phyloP scores from a whole-genome alignment of 2,797 vertebrate genomes.

The Prunella strophiata region DNA sequence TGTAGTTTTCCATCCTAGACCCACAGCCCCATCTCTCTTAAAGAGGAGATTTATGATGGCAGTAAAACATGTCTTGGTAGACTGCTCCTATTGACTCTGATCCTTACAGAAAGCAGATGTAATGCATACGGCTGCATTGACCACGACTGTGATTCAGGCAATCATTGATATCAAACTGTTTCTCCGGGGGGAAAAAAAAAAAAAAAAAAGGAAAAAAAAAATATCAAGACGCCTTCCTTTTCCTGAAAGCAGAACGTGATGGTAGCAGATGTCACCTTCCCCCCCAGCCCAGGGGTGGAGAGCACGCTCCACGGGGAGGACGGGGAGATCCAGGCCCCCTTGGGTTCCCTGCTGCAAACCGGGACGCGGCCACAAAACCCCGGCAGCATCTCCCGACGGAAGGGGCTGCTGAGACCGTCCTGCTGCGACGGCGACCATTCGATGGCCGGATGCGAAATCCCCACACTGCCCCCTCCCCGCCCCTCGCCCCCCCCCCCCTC shows the following conservation, averaged over 20 bases:
- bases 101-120: conserved; percentile 20
- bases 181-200: not conserved
- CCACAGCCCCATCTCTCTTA: not conserved
- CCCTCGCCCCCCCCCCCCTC: too few relatives aligned
- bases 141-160: not conserved
- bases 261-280: not conserved
- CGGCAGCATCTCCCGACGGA: not conserved
- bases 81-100: not conserved
- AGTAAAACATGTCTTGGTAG: not conserved
- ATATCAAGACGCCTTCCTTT: not conserved
- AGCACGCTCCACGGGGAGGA: not conserved
- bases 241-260: not conserved
- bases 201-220: too few relatives aligned
- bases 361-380: not conserved
- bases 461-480: not conserved
- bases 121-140: conserved; percentile 18
- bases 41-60: not conserved
- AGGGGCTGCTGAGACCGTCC: not conserved
- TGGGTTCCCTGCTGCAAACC: not conserved
- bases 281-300: not conserved
- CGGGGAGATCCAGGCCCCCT: not conserved
- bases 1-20: not conserved
- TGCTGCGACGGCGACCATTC: not conserved
- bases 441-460: not conserved
- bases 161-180: not conserved